A percentile compares a stretch with the other conserved stretches of the same genome.
Evolutionary conservation across 2,888 invertebrate genomes (phyloP).

Genomic region (Teleogryllus oceanicus): DNA sequence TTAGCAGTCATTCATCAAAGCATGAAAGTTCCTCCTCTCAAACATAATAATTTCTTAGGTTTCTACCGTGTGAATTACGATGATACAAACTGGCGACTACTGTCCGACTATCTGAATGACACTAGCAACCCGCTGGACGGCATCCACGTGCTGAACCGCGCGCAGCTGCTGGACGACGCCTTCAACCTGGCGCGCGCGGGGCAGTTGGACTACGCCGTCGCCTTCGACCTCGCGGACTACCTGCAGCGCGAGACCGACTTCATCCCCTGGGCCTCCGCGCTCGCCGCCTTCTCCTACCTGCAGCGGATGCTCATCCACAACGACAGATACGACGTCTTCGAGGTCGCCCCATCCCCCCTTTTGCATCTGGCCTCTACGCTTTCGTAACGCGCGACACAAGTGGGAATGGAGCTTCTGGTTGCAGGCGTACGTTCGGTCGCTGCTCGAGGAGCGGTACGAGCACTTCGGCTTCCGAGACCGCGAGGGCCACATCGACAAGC

Average conservation of each 20-base stretch:
- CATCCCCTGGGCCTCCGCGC: constrained; percentile 74
- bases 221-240: constrained; percentile 66
- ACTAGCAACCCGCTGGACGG: constrained; percentile 42
- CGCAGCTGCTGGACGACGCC: constrained; percentile 78
- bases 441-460: background rate
- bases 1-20: no score
- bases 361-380: no score
- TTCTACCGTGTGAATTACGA: constrained; percentile 75
- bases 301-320: constrained; percentile 31
- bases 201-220: constrained; percentile 57
- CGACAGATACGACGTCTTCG: background rate
- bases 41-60: constrained; percentile 46
- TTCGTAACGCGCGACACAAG: no score
- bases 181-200: constrained; percentile 70
- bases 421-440: constrained; percentile 18
- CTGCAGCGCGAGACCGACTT: constrained; percentile 65
- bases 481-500: constrained; percentile 25
- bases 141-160: constrained; percentile 66
- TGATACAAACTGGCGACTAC: constrained; percentile 62
- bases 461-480: constrained; percentile 18
- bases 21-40: no score
- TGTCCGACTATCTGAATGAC: constrained; percentile 48
- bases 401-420: no score
- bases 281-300: constrained; percentile 49
- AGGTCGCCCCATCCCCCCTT: background rate